Evolutionary conservation across 1,140 invertebrate genomes (phyloP), one percentile per base, ranked within the genome.

Genomic region (Anoplophora glabripennis): DNA sequence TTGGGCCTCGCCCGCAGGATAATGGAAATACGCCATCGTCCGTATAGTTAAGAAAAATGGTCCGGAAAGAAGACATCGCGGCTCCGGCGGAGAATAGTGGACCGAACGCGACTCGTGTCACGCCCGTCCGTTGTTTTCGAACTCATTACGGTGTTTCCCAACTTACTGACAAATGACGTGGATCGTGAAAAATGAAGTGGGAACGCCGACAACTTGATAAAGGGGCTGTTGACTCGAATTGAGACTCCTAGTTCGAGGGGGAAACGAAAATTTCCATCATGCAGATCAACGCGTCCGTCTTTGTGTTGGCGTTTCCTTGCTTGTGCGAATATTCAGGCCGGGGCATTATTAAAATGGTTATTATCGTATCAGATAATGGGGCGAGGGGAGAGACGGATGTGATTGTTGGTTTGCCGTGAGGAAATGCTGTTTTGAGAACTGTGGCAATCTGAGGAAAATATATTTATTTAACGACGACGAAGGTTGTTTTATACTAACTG

Each of bases 141-240:
- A 71, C 66, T 72, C 71, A 72, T 72, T 72, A 70, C 68, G 67
- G 66, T 65, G 69, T 70, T 71, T 67, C 46, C 68, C 66, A 72
- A 72, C 69, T 71, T 68, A 67, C 68, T 73, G 71, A 73, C 71
- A 72, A 73, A 73, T 72, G 69, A 72, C 68, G 69, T 70, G 64
- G 64, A 70, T 73, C 47, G 69, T 73, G 71, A 73, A 73, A 73
- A 73, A 73, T 73, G 71, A 69, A 72, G 68, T 70, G 56, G 65
- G 61, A 65, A 67, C 62, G 64, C 12, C 64, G 71, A 72, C 71
- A 70, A 72, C 65, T 71, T 73, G 71, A 73, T 73, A 73, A 70
- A 73, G 68, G 68, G 65, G 41, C 40, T 44, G 38, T 54, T 54
- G 38, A 54, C 52, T 54, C 36, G 38, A 54, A 44, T 54, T 33